Percentiles rank a stretch among this genome's conserved stretches.
These are phyloP conservation scores for Oreochromis niloticus DNA, from an alignment of 2,113 vertebrate species.

Conservation along the genomic window DNA sequence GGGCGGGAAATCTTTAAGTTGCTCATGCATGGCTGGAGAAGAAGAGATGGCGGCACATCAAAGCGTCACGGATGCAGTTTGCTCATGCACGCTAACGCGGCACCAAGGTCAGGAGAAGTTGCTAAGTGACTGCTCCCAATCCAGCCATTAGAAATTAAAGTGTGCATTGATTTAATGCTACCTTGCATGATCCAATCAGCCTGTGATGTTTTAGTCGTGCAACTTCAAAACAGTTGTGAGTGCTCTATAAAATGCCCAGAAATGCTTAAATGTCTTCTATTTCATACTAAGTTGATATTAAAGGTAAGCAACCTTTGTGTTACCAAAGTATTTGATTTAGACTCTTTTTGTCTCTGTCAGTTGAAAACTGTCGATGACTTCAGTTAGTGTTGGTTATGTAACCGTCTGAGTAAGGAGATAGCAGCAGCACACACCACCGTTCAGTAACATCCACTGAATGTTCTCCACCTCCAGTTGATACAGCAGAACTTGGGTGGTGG, in stretches of 20 bases:
- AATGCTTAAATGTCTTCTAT: neutral
- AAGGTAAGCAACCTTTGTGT: neutral
- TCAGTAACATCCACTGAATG: neutral
- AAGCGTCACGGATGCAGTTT: slow-evolving; percentile 37
- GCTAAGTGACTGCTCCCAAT: slow-evolving; percentile 43
- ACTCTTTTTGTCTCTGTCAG: neutral
- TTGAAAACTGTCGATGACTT: neutral
- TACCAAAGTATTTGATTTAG: neutral
- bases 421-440: neutral
- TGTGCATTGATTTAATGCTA: slow-evolving; percentile 9
- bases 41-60: slow-evolving; percentile 48
- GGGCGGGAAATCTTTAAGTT: slow-evolving; percentile 66
- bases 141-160: neutral
- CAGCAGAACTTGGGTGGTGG: neutral
- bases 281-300: neutral
- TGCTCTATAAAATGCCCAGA: neutral
- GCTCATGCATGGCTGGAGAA: slow-evolving; percentile 51
- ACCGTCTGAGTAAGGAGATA: accelerated
- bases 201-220: neutral
- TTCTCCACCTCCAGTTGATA: neutral
- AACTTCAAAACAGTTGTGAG: neutral
- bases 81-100: slow-evolving; percentile 63
- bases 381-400: neutral
- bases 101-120: slow-evolving; percentile 56
- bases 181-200: neutral